phyloP scores from a whole-genome alignment of 2,888 invertebrate genomes.

The Hydropsyche betteni region DNA sequence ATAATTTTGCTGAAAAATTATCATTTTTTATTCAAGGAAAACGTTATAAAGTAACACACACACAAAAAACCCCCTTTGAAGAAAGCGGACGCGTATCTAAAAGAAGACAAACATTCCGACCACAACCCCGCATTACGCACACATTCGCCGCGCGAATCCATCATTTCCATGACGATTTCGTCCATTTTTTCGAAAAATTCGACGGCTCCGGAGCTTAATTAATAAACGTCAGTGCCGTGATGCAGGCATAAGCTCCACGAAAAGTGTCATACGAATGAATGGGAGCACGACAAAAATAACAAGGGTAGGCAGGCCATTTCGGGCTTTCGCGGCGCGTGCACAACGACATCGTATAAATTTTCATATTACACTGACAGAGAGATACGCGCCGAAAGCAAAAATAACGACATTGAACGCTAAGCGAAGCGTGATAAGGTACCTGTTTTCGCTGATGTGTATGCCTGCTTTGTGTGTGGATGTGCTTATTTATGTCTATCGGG shows the following conservation, averaged over 20 bases:
- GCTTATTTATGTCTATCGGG: too few species aligned
- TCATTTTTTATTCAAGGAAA: conserved; percentile 24
- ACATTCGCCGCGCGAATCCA: too few species aligned
- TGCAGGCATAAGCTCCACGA: conserved; percentile 27
- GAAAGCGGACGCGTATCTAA: neutral
- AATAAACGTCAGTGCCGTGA: conserved; percentile 32
- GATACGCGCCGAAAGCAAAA: conserved; percentile 33
- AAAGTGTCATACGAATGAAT: conserved; percentile 32
- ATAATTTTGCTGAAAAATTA: conserved; percentile 28
- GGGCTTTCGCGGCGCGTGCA: neutral
- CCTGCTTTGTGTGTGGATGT: too few species aligned
- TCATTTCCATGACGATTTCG: too few species aligned
- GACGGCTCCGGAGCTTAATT: conserved; percentile 24
- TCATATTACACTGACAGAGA: conserved; percentile 39
- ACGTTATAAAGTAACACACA: neutral
- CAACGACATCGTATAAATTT: conserved; percentile 39
- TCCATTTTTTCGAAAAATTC: too few species aligned
- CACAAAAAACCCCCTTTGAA: neutral
- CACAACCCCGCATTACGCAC: too few species aligned
- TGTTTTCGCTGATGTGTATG: too few species aligned
- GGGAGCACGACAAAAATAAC: conserved; percentile 35
- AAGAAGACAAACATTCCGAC: too few species aligned
- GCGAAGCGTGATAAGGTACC: conserved; percentile 26
- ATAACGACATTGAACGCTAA: conserved; percentile 33
- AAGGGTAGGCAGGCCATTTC: conserved; percentile 34